Percentiles rank a stretch among this genome's conserved stretches.
Conservation (phyloP, 2,888 invertebrate genomes). For the Trachelus tabidus region DNA sequence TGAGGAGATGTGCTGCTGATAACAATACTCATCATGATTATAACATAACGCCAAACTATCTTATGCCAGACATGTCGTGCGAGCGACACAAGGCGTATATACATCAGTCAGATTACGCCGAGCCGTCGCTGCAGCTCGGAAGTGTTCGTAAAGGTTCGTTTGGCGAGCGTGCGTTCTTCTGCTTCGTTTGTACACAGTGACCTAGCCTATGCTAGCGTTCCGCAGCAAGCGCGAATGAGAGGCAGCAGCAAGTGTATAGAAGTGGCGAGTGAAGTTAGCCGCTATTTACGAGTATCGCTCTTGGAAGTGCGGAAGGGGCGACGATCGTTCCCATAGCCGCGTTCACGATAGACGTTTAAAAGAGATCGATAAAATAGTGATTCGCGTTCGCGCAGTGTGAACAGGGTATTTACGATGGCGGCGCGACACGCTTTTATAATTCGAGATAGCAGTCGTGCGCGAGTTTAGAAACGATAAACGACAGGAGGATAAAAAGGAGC, state of each 20-base stretch:
- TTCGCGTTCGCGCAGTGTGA: not conserved
- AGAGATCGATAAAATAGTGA: not conserved
- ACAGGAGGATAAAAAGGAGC: not conserved
- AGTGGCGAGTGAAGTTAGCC: slow-evolving; percentile 4
- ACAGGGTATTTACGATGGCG: slow-evolving; percentile 12
- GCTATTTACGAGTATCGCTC: slow-evolving; percentile 6
- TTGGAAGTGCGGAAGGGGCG: not conserved
- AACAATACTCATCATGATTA: not conserved
- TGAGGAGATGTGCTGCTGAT: not conserved
- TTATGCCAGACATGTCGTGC: not conserved
- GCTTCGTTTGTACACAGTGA: slow-evolving; percentile 8
- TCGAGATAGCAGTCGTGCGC: not conserved
- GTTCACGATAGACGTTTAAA: not conserved
- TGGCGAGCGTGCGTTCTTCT: slow-evolving; percentile 10
- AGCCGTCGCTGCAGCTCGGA: slow-evolving; percentile 9
- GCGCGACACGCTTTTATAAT: slow-evolving; percentile 7
- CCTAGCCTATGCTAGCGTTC: slow-evolving; percentile 7
- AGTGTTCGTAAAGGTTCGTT: slow-evolving; percentile 19
- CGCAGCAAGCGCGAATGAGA: not conserved
- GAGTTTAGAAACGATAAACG: not conserved
- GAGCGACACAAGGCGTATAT: not conserved
- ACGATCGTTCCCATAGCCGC: not conserved
- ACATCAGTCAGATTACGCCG: not conserved
- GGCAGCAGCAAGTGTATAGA: not conserved
- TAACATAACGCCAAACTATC: not conserved